These are phyloP conservation scores for Poeciliopsis prolifica DNA, from an alignment of 2,113 vertebrate genomes.

Conservation along the genomic window DNA sequence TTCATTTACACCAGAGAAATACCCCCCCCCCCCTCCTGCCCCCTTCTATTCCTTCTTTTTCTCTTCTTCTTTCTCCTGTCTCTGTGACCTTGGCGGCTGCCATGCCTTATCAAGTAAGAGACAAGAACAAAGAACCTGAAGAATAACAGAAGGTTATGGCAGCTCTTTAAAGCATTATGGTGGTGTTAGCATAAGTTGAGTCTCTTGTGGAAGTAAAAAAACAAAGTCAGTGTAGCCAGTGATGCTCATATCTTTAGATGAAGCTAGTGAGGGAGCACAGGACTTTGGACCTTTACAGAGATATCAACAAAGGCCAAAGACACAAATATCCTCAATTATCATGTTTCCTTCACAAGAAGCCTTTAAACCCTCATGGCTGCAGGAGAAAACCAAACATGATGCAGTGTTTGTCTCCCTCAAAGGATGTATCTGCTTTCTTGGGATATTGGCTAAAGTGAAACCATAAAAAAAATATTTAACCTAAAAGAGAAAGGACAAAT, in stretches of 20 bases:
- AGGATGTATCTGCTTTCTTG: no score
- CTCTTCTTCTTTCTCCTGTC: slow-evolving; percentile 60
- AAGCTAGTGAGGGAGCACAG: slow-evolving; percentile 59
- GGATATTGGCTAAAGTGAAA: no score
- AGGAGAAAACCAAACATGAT: background rate
- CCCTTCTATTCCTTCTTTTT: slow-evolving; percentile 9
- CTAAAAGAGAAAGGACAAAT: no score
- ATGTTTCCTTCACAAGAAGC: slow-evolving; percentile 11
- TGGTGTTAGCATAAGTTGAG: slow-evolving; percentile 73
- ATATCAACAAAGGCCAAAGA: slow-evolving; percentile 73
- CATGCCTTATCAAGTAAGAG: slow-evolving; percentile 77
- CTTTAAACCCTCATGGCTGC: slow-evolving; percentile 5
- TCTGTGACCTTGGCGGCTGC: slow-evolving; percentile 78
- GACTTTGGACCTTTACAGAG: slow-evolving; percentile 62
- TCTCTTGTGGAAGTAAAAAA: slow-evolving; percentile 64
- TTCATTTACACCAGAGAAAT: slow-evolving; percentile 77
- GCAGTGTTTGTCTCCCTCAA: no score
- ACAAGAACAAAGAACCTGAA: slow-evolving; percentile 77
- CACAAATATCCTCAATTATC: slow-evolving; percentile 65
- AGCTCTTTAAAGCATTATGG: slow-evolving; percentile 74
- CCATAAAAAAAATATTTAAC: no score
- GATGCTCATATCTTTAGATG: slow-evolving; percentile 68
- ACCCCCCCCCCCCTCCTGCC: slow-evolving; percentile 26
- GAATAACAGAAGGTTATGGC: slow-evolving; percentile 80
- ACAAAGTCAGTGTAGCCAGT: slow-evolving; percentile 63